Evolutionary conservation across 2,797 vertebrate genomes (phyloP).

Genomic region (Falco berigora): DNA sequence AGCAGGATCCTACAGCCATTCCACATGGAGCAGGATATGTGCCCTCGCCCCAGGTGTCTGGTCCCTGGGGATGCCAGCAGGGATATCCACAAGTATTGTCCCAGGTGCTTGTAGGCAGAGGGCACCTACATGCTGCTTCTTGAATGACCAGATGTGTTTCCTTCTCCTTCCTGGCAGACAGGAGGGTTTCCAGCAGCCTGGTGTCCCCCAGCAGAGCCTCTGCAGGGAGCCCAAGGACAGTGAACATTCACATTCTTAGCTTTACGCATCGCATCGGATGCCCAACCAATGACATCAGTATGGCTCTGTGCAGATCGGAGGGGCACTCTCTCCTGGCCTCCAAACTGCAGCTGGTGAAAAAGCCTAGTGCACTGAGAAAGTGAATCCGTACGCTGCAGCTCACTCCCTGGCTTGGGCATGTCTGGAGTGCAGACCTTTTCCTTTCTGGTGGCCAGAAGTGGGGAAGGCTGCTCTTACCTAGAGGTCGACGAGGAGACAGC

Average conservation of each 20-base stretch:
- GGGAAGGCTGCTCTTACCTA: background rate
- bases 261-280: background rate
- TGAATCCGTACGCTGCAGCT: background rate
- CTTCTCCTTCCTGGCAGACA: background rate
- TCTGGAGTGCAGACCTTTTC: background rate
- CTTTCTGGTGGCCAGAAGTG: background rate
- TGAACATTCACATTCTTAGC: background rate
- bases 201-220: accelerated
- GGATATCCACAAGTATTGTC: background rate
- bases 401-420: accelerated
- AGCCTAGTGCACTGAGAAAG: background rate
- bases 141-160: background rate
- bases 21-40: accelerated
- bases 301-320: accelerated
- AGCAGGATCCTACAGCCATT: background rate
- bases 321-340: background rate
- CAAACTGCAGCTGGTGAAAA: background rate
- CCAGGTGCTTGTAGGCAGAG: background rate
- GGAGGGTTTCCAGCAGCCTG: background rate
- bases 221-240: accelerated
- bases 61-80: background rate
- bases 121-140: background rate
- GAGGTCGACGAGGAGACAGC: background rate
- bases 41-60: background rate
- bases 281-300: background rate